Percentiles rank a stretch among this genome's conserved stretches.
These are phyloP conservation scores for Mola mola DNA, from an alignment of 2,113 vertebrate species.

Conservation along the genomic window DNA sequence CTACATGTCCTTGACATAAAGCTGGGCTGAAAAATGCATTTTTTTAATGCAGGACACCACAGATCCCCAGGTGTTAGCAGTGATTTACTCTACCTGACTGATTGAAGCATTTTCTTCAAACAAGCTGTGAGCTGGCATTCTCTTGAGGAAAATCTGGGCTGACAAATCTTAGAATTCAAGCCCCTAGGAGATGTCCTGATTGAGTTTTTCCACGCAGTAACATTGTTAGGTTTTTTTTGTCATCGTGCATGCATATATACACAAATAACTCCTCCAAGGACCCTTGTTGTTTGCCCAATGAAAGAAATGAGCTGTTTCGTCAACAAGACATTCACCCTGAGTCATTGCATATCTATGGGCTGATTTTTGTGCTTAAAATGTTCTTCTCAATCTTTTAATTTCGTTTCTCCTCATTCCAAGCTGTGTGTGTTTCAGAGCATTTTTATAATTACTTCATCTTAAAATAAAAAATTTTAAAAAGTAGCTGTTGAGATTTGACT, in stretches of 20 bases:
- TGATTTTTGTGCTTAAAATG: constrained; percentile 31
- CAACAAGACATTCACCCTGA: constrained; percentile 22
- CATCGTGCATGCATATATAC: neutral
- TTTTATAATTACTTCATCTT: too few species aligned
- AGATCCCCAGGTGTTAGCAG: constrained; percentile 31
- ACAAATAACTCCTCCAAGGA: too few species aligned
- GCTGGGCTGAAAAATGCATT: constrained; percentile 41
- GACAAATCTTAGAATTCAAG: constrained; percentile 42
- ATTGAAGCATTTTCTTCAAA: constrained; percentile 59
- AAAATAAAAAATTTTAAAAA: too few species aligned
- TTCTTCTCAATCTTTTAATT: constrained; percentile 17
- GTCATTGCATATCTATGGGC: neutral
- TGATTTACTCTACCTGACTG: constrained; percentile 49
- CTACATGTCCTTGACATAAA: constrained; percentile 13
- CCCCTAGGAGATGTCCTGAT: constrained; percentile 26
- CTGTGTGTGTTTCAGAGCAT: too few species aligned
- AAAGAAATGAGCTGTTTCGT: constrained; percentile 39
- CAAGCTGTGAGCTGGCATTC: constrained; percentile 57
- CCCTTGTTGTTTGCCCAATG: constrained; percentile 8
- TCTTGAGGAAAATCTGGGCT: constrained; percentile 33
- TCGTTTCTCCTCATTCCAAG: constrained; percentile 1
- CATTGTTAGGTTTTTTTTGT: neutral
- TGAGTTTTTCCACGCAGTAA: constrained; percentile 1
- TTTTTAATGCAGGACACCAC: neutral
- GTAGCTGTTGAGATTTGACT: too few species aligned